These are phyloP conservation scores for Drosophila histrio DNA, from an alignment of 2,888 invertebrate genomes.

Conservation along the genomic window DNA sequence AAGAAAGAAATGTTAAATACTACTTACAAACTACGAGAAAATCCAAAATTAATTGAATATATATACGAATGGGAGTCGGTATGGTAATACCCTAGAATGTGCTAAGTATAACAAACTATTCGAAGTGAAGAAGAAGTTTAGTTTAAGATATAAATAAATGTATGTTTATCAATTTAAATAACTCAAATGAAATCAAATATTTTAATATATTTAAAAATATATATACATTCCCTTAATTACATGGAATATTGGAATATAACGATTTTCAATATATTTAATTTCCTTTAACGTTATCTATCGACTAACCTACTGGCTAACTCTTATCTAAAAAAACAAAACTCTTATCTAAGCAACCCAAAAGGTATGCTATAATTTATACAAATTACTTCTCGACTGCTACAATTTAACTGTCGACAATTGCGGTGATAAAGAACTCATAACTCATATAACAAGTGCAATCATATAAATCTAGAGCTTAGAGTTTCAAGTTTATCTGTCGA, in stretches of 20 bases:
- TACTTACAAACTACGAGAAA: slow-evolving; percentile 5
- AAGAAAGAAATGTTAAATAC: slow-evolving; percentile 3
- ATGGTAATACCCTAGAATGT: neutral
- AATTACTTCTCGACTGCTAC: neutral
- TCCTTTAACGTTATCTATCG: no score
- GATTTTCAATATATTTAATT: no score
- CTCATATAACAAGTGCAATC: slow-evolving; percentile 5
- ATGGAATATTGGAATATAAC: no score
- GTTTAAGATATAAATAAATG: neutral
- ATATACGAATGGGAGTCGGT: neutral
- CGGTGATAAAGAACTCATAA: neutral
- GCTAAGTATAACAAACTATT: no score
- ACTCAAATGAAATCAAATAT: no score
- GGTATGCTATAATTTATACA: neutral
- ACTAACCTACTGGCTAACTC: no score
- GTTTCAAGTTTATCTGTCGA: slow-evolving; percentile 18
- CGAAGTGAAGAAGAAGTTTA: neutral
- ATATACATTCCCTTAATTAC: no score
- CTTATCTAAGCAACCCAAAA: neutral
- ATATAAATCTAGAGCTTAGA: slow-evolving; percentile 6
- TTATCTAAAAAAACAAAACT: neutral
- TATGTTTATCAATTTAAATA: neutral
- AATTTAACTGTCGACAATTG: neutral
- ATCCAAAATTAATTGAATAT: neutral
- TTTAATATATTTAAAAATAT: no score